phyloP scores from a whole-genome alignment of 2,888 invertebrate species.

The Tiliacea aurago region DNA sequence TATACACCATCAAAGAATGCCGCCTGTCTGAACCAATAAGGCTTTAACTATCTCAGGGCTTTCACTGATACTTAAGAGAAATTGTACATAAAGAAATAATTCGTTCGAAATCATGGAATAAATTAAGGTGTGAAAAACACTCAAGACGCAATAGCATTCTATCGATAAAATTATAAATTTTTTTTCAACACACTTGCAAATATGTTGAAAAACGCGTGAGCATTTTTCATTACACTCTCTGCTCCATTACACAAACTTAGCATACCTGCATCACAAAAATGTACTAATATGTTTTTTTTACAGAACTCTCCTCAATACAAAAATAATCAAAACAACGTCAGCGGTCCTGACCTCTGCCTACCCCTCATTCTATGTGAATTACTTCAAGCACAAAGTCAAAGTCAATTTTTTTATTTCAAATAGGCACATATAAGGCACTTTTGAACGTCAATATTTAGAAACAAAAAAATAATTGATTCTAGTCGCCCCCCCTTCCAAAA shows the following conservation, averaged over 20 bases:
- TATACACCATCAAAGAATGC: constrained; percentile 39
- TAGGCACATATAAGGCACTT: too few relatives aligned
- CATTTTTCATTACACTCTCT: not conserved
- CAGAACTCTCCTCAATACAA: not conserved
- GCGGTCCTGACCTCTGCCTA: not conserved
- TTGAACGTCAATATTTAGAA: too few relatives aligned
- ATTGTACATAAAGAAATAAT: not conserved
- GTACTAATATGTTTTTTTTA: not conserved
- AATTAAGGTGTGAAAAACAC: not conserved
- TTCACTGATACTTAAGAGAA: constrained; percentile 16
- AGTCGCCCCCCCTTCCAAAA: too few relatives aligned
- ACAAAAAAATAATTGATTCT: too few relatives aligned
- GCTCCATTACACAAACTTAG: not conserved
- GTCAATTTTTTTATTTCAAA: too few relatives aligned
- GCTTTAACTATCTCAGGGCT: constrained; percentile 16
- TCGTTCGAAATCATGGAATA: not conserved
- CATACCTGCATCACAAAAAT: not conserved
- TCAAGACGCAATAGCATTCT: not conserved
- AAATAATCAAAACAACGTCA: not conserved
- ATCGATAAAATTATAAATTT: not conserved
- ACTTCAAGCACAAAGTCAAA: not conserved
- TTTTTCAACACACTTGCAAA: not conserved
- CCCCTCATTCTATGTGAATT: not conserved
- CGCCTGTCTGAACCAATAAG: constrained; percentile 22
- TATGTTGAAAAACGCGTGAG: not conserved